Base-by-base conservation (phyloP, 2,797 vertebrate species). In the Gouania willdenowi region DNA sequence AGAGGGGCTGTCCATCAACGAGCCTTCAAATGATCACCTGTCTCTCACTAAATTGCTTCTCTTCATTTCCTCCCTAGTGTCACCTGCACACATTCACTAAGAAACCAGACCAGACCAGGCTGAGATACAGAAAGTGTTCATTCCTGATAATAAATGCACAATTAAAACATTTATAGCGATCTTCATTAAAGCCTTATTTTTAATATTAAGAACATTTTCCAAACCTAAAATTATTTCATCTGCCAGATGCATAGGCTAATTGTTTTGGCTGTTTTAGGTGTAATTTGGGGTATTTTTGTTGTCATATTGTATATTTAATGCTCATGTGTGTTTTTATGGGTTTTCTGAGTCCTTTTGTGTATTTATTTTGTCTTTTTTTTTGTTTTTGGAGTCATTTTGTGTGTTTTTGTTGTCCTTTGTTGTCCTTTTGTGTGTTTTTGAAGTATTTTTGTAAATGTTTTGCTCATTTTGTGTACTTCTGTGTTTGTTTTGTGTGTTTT, bases 1-100 rank as follows among this genome's bases (percentile, higher is more conserved):
- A 77, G 65, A 69, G 62, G 65, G 26, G 59, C 74, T 68, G 66
- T 69, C 81, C 79, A 75, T 87, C 85, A 84, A 53, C 40, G 75
- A 51, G 72, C 69, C 76, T 82, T 84, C 79, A 84, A 87, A 87
- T 75, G 75, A 84, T 90, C 86, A 86, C 81, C 77, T 86, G 80
- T 82, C 85, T 82, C 41, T 64, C 34, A 14, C 69, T 48, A 84
- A 86, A 89, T 87, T 87, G 75, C 79, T 68, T 81, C 72, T 61
- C 58, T 65, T 57, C 58, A 55, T 43, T 56, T 33, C 41, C 40
- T 66, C 65, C 51, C 65, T 62, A 30, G 30, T 71, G 60, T 87
- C 81, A 83, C 83, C 74, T 77, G 62, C 62, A 39, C 49, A 55
- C 68, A 70, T 64, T 73, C 68, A 79, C 71, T 79, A 82, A 80